These are phyloP conservation scores for Diorhabda carinulata DNA, from an alignment of 1,140 invertebrate genomes.

Conservation along the genomic window DNA sequence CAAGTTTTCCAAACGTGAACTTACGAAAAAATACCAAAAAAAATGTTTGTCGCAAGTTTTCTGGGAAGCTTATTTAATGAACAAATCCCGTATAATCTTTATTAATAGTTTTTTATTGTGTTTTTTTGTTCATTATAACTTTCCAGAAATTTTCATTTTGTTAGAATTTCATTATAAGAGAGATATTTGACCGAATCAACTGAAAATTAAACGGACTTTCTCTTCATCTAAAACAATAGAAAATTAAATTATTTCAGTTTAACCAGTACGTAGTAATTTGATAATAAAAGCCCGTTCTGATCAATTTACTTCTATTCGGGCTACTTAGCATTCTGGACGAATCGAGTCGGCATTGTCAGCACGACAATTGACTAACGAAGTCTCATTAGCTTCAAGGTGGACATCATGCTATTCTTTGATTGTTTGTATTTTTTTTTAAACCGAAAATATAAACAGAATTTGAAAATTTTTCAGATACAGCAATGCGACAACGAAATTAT, in stretches of 20 bases:
- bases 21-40: too few relatives aligned
- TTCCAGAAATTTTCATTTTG: too few relatives aligned
- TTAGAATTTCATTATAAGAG: too few relatives aligned
- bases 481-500: too few relatives aligned
- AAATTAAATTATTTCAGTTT: conserved; percentile 29
- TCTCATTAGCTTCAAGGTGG: conserved; percentile 34
- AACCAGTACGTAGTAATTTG: conserved; percentile 26
- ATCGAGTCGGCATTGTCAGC: conserved; percentile 38
- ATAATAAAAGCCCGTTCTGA: conserved; percentile 27
- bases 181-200: background rate
- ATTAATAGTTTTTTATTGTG: too few relatives aligned
- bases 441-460: too few relatives aligned
- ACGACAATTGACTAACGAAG: conserved; percentile 44
- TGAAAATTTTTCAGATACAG: too few relatives aligned
- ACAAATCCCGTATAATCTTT: too few relatives aligned
- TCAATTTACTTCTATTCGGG: conserved; percentile 28
- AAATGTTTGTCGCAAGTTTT: too few relatives aligned
- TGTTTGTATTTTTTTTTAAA: background rate
- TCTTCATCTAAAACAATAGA: conserved; percentile 22
- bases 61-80: too few relatives aligned
- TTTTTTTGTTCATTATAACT: too few relatives aligned
- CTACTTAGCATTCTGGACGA: conserved; percentile 37
- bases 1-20: too few relatives aligned
- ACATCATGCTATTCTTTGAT: conserved; percentile 22
- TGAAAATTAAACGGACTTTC: conserved; percentile 1